A percentile compares a stretch with the other conserved stretches of the same genome.
These are phyloP conservation scores for Carterocephalus palaemon DNA, from an alignment of 2,888 invertebrate species.

Conservation along the genomic window DNA sequence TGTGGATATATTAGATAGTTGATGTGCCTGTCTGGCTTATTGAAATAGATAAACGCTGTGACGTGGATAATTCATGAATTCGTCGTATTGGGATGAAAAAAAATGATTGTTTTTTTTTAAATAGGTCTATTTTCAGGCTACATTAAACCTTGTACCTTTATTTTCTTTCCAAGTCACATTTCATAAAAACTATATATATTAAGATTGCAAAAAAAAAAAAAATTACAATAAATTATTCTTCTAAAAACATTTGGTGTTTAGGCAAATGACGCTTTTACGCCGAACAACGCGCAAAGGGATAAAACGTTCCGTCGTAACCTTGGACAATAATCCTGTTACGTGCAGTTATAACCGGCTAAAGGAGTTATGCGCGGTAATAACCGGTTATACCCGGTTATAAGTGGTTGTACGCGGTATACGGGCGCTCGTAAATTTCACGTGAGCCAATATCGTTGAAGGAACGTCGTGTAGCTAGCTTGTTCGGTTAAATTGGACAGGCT, in stretches of 20 bases:
- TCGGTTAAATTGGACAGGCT: slow-evolving; percentile 56
- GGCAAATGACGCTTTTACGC: slow-evolving; percentile 28
- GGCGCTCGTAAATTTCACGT: slow-evolving; percentile 60
- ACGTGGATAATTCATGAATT: too few species aligned
- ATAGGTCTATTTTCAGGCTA: too few species aligned
- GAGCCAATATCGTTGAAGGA: slow-evolving; percentile 57
- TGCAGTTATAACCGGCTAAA: slow-evolving; percentile 47
- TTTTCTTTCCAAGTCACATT: too few species aligned
- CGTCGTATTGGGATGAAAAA: too few species aligned
- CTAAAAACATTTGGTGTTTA: slow-evolving; percentile 27
- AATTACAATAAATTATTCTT: slow-evolving; percentile 7
- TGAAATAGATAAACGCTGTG: too few species aligned
- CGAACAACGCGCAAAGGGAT: slow-evolving; percentile 27
- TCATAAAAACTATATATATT: too few species aligned
- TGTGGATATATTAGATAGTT: slow-evolving; percentile 25
- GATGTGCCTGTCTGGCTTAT: slow-evolving; percentile 6
- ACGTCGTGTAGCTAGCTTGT: slow-evolving; percentile 47
- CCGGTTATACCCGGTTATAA: slow-evolving; percentile 41
- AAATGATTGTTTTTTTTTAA: too few species aligned
- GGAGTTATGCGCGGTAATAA: slow-evolving; percentile 32
- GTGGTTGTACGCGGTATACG: slow-evolving; percentile 32
- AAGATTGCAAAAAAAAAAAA: too few species aligned
- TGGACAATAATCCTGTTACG: slow-evolving; percentile 51
- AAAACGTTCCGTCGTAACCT: slow-evolving; percentile 33
- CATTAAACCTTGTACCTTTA: too few species aligned